Conservation (phyloP, 2,888 invertebrate species). For the Parapristionchus giblindavisi region DNA sequence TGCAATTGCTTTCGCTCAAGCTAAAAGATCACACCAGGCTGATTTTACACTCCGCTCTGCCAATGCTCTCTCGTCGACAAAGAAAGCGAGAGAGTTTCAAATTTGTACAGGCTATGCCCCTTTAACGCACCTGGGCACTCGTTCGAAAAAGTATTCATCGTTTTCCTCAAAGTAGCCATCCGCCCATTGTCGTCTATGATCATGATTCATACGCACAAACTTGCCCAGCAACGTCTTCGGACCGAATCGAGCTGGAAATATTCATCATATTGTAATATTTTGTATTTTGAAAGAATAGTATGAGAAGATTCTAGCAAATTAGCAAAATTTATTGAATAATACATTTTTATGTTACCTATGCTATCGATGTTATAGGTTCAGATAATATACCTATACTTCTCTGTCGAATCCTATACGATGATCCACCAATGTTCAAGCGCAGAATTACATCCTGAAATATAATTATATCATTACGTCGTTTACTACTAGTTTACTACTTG, state of each 20-base stretch:
- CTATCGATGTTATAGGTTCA: slow-evolving; percentile 62
- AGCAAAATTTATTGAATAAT: too few species aligned
- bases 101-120: too few species aligned
- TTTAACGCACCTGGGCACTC: slow-evolving; percentile 60
- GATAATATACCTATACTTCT: slow-evolving; percentile 63
- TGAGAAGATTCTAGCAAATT: too few species aligned
- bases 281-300: background rate
- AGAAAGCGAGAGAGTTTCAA: too few species aligned
- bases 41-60: too few species aligned
- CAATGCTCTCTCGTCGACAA: too few species aligned
- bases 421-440: slow-evolving; percentile 67
- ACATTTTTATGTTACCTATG: slow-evolving; percentile 29
- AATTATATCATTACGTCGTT: too few species aligned
- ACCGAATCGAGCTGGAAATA: slow-evolving; percentile 47
- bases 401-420: slow-evolving; percentile 64
- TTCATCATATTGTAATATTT: background rate
- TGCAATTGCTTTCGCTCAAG: too few species aligned
- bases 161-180: slow-evolving; percentile 67
- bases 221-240: slow-evolving; percentile 48
- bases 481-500: background rate
- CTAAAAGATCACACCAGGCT: too few species aligned
- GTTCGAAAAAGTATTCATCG: slow-evolving; percentile 67
- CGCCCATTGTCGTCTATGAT: slow-evolving; percentile 65
- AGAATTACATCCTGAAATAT: slow-evolving; percentile 66
- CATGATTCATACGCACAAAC: slow-evolving; percentile 66